Evolutionary conservation across 2,797 vertebrate species (phyloP).

Genomic region (Amphiprion clarkii): DNA sequence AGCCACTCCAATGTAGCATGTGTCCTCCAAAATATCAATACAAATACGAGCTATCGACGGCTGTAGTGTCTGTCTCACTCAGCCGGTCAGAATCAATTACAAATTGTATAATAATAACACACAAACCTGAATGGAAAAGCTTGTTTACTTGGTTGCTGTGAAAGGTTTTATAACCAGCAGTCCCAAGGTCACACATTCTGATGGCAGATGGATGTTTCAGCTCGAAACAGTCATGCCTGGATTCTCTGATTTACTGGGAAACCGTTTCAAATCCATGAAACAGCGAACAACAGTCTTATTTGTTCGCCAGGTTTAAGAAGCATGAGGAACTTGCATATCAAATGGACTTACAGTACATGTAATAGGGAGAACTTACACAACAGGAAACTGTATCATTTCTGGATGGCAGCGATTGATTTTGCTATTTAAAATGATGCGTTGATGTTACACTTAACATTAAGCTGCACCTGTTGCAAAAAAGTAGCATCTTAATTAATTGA

Average conservation of each 20-base stretch:
- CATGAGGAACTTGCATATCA: not conserved
- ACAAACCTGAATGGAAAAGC: not conserved
- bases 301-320: not conserved
- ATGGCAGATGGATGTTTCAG: not conserved
- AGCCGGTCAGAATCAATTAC: slow-evolving; percentile 43
- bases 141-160: not conserved
- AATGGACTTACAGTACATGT: not conserved
- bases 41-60: slow-evolving; percentile 29
- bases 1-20: not conserved
- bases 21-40: slow-evolving; percentile 43
- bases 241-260: not conserved
- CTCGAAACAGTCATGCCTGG: not conserved
- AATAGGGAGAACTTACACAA: no score
- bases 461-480: no score
- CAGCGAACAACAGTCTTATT: not conserved
- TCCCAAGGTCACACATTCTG: slow-evolving; percentile 8
- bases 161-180: slow-evolving; percentile 1
- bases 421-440: no score
- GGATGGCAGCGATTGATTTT: no score
- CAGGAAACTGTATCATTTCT: no score
- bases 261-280: not conserved
- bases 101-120: not conserved
- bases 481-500: no score
- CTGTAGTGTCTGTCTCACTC: slow-evolving; percentile 25
- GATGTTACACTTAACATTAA: no score